Base-by-base conservation (phyloP, 1,140 invertebrate species). In the Microplitis mediator region DNA sequence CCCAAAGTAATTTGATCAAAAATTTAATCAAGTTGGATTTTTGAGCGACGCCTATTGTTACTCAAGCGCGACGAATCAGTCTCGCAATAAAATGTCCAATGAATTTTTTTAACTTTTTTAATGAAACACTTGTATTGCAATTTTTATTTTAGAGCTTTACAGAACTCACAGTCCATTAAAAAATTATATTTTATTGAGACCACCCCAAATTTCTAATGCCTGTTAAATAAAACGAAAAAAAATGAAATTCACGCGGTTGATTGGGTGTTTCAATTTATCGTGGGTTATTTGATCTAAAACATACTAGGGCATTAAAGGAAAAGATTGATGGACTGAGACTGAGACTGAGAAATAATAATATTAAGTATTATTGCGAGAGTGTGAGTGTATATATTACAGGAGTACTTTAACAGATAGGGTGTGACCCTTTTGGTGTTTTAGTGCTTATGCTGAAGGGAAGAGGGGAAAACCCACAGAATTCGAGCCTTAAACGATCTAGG, bases 11-110 rank as follows among this genome's bases (percentile, higher is more conserved):
- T 87, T 87, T 86, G 84, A 87, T 85, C 82, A 85, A 87, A 87
- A 87, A 87, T 87, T 87, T 87, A 87, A 87, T 87, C 86, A 87
- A 86, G 80, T 84, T 76, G 84, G 76, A 85, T 83, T 87, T 87
- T 87, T 87, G 78, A 86, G 75, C 81, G 63, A 75, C 75, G 76
- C 71, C 76, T 72, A 45, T 45, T 45, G 39, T 45, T 45, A 45
- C 39, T 67, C 60, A 78, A 82, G 81, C 81, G 82, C 82, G 79
- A 78, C 84, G 81, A 87, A 87, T 86, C 78, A 74, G 77, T 81
- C 73, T 82, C 79, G 82, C 78, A 84, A 81, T 86, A 82, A 85
- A 86, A 87, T 77, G 56, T 82, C 74, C 77, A 69, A 71, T 61
- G 50, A 73, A 73, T 74, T 71, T 72, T 74, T 50, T 54, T 67